phyloP scores from a whole-genome alignment of 37 sponge, comb jelly and placozoan genomes.

The Aphrocallistes beatrix region DNA sequence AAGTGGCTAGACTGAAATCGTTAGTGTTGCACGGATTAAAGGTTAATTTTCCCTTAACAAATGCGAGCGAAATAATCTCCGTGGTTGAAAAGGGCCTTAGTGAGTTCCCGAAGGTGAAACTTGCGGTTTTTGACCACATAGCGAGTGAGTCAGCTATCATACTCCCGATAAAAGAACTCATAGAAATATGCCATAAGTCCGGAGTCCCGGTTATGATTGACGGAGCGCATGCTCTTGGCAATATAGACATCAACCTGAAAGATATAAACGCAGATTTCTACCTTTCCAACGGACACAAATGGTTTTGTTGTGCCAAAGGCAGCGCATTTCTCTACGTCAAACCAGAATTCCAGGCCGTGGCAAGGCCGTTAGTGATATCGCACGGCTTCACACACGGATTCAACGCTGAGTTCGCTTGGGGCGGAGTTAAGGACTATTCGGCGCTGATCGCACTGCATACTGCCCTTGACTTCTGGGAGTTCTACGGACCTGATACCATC shows the following conservation, averaged over 20 bases:
- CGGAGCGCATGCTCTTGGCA: constrained; percentile 84
- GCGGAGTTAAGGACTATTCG: constrained; percentile 27
- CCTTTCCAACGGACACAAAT: constrained; percentile 66
- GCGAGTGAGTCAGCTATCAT: constrained; percentile 23
- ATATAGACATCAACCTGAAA: constrained; percentile 51
- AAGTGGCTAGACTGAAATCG: constrained; percentile 5
- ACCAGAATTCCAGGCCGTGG: constrained; percentile 23
- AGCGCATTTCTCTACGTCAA: constrained; percentile 64
- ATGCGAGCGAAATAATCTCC: background rate
- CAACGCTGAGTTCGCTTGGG: constrained; percentile 55
- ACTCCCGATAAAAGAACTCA: constrained; percentile 19
- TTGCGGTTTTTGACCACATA: constrained; percentile 31
- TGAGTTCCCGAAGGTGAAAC: background rate
- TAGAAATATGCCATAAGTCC: constrained; percentile 21
- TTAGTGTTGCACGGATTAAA: background rate
- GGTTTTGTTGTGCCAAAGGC: constrained; percentile 74
- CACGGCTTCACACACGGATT: constrained; percentile 61
- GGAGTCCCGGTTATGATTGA: constrained; percentile 73
- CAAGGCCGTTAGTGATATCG: constrained; percentile 59
- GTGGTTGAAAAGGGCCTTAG: background rate
- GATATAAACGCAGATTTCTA: constrained; percentile 71
- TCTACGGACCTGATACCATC: constrained; percentile 38
- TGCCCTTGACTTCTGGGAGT: constrained; percentile 67
- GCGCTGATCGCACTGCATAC: background rate
- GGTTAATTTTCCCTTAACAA: constrained; percentile 23